Evolutionary conservation across 2,797 vertebrate genomes (phyloP).

Genomic region (Pteronotus mesoamericanus): DNA sequence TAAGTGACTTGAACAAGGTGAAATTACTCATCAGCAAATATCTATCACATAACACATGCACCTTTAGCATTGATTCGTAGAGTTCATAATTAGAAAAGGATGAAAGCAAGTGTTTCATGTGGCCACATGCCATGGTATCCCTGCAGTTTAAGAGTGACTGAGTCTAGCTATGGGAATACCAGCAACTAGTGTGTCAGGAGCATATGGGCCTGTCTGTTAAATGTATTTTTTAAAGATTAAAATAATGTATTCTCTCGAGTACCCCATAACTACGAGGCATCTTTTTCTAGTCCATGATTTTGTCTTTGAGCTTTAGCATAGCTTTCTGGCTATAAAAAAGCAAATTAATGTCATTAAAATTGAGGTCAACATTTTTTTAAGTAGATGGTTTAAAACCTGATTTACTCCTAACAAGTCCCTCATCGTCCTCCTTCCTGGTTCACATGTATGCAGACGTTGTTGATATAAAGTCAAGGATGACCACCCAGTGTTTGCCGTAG

Average conservation of each 20-base stretch:
- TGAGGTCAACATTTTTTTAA: not conserved
- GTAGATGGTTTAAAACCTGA: not conserved
- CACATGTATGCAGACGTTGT: not conserved
- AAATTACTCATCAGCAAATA: slow-evolving; percentile 33
- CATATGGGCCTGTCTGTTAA: not conserved
- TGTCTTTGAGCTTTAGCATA: not conserved
- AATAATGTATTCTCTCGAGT: not conserved
- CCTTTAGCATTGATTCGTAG: not conserved
- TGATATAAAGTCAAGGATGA: not conserved
- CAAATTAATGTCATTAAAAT: not conserved
- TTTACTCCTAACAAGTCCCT: not conserved
- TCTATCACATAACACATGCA: not conserved
- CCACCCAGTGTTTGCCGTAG: not conserved
- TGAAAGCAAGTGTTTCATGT: not conserved
- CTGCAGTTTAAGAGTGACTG: not conserved
- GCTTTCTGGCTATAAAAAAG: not conserved
- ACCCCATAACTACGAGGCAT: not conserved
- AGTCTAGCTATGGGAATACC: not conserved
- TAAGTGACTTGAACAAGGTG: slow-evolving; percentile 29
- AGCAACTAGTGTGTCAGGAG: not conserved
- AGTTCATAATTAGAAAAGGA: not conserved
- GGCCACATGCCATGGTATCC: not conserved
- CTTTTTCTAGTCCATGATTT: not conserved
- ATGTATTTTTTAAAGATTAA: not conserved
- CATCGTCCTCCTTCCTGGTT: not conserved